A percentile compares a stretch with the other conserved stretches of the same genome.
phyloP scores from a whole-genome alignment of 2,113 vertebrate genomes.

The Cheirogaleus medius region DNA sequence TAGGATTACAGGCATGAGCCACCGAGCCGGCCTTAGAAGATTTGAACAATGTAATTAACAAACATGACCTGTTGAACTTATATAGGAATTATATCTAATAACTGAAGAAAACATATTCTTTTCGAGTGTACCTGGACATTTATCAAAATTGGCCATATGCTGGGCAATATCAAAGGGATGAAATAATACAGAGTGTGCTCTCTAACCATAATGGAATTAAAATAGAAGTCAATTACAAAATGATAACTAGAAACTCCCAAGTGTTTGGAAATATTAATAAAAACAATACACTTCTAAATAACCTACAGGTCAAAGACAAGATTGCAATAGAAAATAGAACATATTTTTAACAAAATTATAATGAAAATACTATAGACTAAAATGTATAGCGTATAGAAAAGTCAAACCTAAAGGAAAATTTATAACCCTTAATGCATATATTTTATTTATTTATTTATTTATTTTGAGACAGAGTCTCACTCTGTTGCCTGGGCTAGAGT shows the following conservation, averaged over 20 bases:
- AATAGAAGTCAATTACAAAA: constrained; percentile 17
- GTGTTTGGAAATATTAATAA: neutral
- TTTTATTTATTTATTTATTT: neutral
- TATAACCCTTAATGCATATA: neutral
- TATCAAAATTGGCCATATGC: neutral
- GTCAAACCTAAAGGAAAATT: neutral
- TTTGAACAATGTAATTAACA: neutral
- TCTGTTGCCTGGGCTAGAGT: too few species aligned
- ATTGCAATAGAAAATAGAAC: neutral
- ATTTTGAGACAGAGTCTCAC: too few species aligned
- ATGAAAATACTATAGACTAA: neutral
- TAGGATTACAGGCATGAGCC: too few species aligned
- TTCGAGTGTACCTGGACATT: neutral
- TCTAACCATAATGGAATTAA: neutral
- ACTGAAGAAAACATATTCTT: constrained; percentile 8
- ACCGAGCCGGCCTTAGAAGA: too few species aligned
- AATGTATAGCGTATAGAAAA: neutral
- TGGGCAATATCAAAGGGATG: neutral
- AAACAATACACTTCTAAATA: neutral
- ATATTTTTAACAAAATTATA: neutral
- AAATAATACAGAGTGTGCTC: neutral
- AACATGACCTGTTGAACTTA: neutral
- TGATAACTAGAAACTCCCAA: neutral
- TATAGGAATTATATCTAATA: neutral
- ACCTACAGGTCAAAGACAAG: neutral